A percentile compares a stretch with the other conserved stretches of the same genome.
Evolutionary conservation across 2,888 invertebrate genomes (phyloP).

Genomic region (Andrena chrysosceles): DNA sequence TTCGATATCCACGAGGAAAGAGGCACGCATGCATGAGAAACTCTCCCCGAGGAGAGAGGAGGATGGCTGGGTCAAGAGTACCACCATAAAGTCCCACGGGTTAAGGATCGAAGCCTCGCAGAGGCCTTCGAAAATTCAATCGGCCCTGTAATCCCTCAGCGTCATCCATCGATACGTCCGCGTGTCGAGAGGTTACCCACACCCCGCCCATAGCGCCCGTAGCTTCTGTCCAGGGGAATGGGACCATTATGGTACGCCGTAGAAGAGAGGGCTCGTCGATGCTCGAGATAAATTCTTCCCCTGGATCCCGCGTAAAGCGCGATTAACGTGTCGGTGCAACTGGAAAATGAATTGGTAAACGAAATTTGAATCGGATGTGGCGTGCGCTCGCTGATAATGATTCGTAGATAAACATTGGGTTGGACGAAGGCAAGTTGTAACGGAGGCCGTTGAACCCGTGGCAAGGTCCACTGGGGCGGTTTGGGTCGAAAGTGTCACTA

Average conservation of each 20-base stretch:
- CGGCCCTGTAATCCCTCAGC: constrained; percentile 68
- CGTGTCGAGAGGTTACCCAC: constrained; percentile 60
- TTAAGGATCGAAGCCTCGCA: constrained; percentile 73
- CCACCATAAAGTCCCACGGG: constrained; percentile 79
- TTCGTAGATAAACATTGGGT: constrained; percentile 25
- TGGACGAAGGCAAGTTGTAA: constrained; percentile 34
- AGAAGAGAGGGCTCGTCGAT: constrained; percentile 11
- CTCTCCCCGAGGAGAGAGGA: constrained; percentile 45
- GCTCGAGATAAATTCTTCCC: constrained; percentile 5
- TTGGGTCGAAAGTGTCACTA: constrained; percentile 60
- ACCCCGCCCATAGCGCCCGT: not conserved
- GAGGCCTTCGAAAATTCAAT: constrained; percentile 74
- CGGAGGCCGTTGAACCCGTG: constrained; percentile 42
- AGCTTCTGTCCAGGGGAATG: not conserved
- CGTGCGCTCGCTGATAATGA: constrained; percentile 4
- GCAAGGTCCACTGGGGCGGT: constrained; percentile 32
- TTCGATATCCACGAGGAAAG: constrained; percentile 77
- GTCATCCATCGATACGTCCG: constrained; percentile 67
- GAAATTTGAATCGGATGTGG: not conserved
- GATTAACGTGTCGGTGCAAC: not conserved
- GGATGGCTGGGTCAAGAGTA: constrained; percentile 80
- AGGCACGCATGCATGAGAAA: constrained; percentile 58
- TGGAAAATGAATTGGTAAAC: constrained; percentile 10
- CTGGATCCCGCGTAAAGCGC: not conserved
- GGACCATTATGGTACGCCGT: constrained; percentile 41